Percentiles rank a stretch among this genome's conserved stretches.
phyloP scores from a whole-genome alignment of 2,797 vertebrate genomes.

The Syngnathus acus region DNA sequence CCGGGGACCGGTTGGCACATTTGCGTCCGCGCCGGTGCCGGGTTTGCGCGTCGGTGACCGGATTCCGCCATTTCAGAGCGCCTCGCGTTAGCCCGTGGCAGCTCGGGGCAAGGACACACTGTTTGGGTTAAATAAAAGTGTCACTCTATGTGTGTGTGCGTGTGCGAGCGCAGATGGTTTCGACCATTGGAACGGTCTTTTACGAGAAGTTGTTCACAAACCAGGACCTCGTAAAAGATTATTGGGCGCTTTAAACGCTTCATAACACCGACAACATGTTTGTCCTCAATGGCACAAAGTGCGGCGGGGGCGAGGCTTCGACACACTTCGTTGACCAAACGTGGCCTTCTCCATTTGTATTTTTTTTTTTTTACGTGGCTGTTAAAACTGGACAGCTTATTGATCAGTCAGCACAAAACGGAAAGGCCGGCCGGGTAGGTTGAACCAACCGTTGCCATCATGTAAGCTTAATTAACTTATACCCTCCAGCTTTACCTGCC shows the following conservation, averaged over 20 bases:
- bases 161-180: not conserved
- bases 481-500: too few species aligned
- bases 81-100: constrained; percentile 47
- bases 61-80: constrained; percentile 45
- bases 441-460: not conserved
- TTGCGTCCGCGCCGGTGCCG: constrained; percentile 9
- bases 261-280: constrained; percentile 5
- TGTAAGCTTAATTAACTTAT: not conserved
- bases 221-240: constrained; percentile 7
- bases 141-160: constrained; percentile 5
- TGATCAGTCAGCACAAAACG: not conserved
- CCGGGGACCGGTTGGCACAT: constrained; percentile 46
- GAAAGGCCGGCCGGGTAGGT: not conserved
- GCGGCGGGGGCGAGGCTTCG: not conserved
- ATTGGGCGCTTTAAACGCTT: constrained; percentile 4
- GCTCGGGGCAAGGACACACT: constrained; percentile 55
- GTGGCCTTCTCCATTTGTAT: not conserved
- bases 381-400: not conserved
- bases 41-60: constrained; percentile 30
- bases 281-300: not conserved
- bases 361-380: not conserved
- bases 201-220: not conserved
- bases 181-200: not conserved
- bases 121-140: constrained; percentile 25
- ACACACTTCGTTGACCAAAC: not conserved